These are phyloP conservation scores for Enteromius afrohamiltoni DNA, from an alignment of 2,797 vertebrate genomes.

Conservation along the genomic window DNA sequence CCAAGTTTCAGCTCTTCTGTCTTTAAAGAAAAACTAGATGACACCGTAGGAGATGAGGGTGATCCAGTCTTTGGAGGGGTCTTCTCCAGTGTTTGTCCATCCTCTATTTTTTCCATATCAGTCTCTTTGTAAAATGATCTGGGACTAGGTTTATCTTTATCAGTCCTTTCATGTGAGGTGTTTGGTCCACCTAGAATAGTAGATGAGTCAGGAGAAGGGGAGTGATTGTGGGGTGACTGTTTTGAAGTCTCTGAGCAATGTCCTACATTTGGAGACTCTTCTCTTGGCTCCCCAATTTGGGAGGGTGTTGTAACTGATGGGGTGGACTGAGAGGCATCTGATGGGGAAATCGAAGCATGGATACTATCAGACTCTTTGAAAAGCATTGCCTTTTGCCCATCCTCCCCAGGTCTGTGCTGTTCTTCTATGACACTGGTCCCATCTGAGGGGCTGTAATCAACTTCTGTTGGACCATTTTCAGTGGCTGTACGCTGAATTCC, in stretches of 20 bases:
- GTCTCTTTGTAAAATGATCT: conserved; percentile 57
- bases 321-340: conserved; percentile 91
- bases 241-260: conserved; percentile 70
- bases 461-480: conserved; percentile 95
- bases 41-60: conserved; percentile 76
- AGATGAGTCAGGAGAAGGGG: conserved; percentile 70
- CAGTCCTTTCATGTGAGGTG: conserved; percentile 27
- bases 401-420: conserved; percentile 70
- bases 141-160: conserved; percentile 64
- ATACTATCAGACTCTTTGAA: conserved; percentile 84
- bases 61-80: conserved; percentile 69
- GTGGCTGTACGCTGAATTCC: conserved; percentile 77
- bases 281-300: conserved; percentile 80
- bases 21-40: conserved; percentile 68
- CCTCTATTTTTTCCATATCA: conserved; percentile 53
- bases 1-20: conserved; percentile 59
- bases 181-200: conserved; percentile 62
- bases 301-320: conserved; percentile 91
- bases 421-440: conserved; percentile 73
- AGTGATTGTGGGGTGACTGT: conserved; percentile 70
- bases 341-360: conserved; percentile 88
- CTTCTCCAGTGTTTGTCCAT: conserved; percentile 63
- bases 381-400: conserved; percentile 79
- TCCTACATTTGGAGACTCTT: conserved; percentile 63
- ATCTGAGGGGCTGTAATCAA: conserved; percentile 91